These are phyloP conservation scores for Diabrotica balteata DNA, from an alignment of 2,888 invertebrate species.

Conservation along the genomic window DNA sequence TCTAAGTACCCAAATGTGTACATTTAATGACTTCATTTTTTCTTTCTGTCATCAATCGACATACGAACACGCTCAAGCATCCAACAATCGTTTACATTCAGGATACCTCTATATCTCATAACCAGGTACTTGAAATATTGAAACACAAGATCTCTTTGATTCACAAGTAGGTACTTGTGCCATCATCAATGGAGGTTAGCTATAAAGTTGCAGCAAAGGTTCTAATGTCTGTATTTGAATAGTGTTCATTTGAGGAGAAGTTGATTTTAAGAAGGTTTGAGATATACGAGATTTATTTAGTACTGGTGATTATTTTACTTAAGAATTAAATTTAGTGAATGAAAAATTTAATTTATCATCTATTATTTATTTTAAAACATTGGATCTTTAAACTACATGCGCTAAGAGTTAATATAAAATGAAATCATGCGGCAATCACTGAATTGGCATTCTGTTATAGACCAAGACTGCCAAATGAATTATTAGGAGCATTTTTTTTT, in stretches of 20 bases:
- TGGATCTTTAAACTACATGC: too few species aligned
- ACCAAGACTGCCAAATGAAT: too few species aligned
- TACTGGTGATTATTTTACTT: background rate
- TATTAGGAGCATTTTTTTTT: too few species aligned
- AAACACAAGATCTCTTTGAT: slow-evolving; percentile 31
- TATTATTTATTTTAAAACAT: too few species aligned
- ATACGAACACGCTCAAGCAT: slow-evolving; percentile 4
- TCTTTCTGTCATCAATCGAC: slow-evolving; percentile 2
- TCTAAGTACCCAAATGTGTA: slow-evolving; percentile 1
- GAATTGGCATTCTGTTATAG: too few species aligned
- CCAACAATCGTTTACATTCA: slow-evolving; percentile 9
- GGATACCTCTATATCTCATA: slow-evolving; percentile 5
- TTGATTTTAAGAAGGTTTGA: slow-evolving; percentile 17
- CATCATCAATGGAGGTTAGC: slow-evolving; percentile 21
- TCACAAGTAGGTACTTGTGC: slow-evolving; percentile 14
- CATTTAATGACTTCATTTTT: slow-evolving; percentile 15
- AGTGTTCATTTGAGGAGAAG: slow-evolving; percentile 22
- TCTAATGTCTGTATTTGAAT: slow-evolving; percentile 23
- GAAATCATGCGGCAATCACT: too few species aligned
- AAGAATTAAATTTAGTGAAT: background rate
- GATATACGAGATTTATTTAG: slow-evolving; percentile 10
- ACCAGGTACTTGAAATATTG: slow-evolving; percentile 10
- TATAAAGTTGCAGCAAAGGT: slow-evolving; percentile 16
- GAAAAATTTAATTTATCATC: background rate
- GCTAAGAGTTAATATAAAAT: too few species aligned